These are phyloP conservation scores for Fragum whitleyi DNA, from an alignment of 2,888 invertebrate genomes.

Conservation along the genomic window DNA sequence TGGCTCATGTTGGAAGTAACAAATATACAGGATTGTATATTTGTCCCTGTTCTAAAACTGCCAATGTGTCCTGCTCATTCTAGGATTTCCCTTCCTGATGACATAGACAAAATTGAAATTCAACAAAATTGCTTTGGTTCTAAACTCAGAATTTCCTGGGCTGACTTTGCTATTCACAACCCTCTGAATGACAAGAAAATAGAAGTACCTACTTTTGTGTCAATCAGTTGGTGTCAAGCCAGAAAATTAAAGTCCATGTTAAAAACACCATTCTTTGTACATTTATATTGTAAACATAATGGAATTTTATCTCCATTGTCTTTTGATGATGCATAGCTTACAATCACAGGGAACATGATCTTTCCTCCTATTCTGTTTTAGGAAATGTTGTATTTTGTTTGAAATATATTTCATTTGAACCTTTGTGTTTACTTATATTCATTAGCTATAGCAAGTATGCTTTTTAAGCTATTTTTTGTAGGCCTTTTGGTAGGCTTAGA, in stretches of 20 bases:
- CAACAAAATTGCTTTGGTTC: not conserved
- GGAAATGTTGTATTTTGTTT: not conserved
- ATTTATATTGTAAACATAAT: constrained; percentile 4
- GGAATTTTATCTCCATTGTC: not conserved
- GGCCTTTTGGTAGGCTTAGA: too few species aligned
- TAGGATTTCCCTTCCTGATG: not conserved
- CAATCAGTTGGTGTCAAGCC: not conserved
- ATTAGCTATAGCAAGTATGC: not conserved
- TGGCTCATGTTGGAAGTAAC: constrained; percentile 18
- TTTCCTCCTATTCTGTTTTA: not conserved
- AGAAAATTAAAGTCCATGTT: not conserved
- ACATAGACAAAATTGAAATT: not conserved
- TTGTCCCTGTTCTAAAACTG: constrained; percentile 14
- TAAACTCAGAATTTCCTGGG: constrained; percentile 8
- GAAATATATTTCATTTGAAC: not conserved
- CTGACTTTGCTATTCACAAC: not conserved
- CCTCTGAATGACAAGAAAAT: not conserved
- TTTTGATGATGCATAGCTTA: not conserved
- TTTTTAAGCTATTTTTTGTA: not conserved
- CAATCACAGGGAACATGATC: not conserved
- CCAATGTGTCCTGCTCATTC: constrained; percentile 24
- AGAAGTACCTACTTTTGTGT: not conserved
- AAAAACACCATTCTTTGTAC: constrained; percentile 10
- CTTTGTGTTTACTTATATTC: not conserved
- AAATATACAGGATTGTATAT: not conserved